These are phyloP conservation scores for Stenchaetothrips biformis DNA, from an alignment of 2,888 invertebrate species.

Conservation along the genomic window DNA sequence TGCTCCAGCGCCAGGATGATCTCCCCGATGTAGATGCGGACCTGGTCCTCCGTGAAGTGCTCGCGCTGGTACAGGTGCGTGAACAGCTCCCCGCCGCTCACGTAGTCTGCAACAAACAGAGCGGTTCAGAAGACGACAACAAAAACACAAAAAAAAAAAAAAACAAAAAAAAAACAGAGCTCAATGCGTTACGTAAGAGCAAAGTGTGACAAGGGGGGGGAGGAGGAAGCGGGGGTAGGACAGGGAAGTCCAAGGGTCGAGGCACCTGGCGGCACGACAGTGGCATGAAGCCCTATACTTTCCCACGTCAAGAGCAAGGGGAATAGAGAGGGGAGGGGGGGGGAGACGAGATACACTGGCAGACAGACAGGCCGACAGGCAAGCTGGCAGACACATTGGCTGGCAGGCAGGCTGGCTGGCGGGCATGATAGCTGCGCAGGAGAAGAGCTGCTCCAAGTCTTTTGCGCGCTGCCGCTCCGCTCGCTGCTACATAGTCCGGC, in stretches of 20 bases:
- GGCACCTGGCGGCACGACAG: not conserved
- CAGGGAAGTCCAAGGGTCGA: not conserved
- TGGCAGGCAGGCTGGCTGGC: no score
- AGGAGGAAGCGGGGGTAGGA: conserved; percentile 2
- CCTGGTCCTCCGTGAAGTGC: conserved; percentile 84
- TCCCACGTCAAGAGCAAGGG: not conserved
- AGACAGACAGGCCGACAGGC: no score
- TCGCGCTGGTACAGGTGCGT: conserved; percentile 94
- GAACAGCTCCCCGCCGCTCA: conserved; percentile 94
- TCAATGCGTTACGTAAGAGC: not conserved
- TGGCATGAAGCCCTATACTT: not conserved
- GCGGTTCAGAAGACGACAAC: not conserved
- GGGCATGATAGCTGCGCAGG: no score
- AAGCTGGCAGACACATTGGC: no score
- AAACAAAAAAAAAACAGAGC: not conserved
- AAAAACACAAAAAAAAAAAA: not conserved
- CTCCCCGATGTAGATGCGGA: conserved; percentile 91
- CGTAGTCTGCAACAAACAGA: conserved; percentile 70
- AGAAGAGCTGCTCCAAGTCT: no score
- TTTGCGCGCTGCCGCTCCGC: no score
- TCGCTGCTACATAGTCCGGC: no score
- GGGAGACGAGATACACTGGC: no score
- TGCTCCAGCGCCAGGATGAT: conserved; percentile 92
- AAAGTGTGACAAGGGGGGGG: not conserved
- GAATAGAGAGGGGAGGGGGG: not conserved